Conservation (phyloP, 1,140 invertebrate species). For the Campoletis sonorensis region DNA sequence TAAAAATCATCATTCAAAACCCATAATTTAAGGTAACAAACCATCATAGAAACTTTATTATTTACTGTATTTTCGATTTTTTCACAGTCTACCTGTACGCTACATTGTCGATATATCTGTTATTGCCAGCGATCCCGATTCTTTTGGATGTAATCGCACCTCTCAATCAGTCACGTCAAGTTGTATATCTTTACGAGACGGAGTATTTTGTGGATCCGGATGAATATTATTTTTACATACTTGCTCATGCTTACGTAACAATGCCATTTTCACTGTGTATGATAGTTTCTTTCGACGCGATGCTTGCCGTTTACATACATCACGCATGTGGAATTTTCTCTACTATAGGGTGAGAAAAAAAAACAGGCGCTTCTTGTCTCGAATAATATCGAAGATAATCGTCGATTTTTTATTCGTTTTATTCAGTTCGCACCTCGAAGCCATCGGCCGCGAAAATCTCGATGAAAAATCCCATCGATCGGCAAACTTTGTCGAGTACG, state of each 20-base stretch:
- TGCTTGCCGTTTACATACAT: constrained; percentile 44
- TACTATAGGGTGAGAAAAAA: constrained; percentile 47
- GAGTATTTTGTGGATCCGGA: constrained; percentile 39
- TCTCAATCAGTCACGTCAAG: constrained; percentile 5
- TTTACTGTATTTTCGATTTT: not conserved
- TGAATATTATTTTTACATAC: constrained; percentile 37
- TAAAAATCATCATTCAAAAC: not conserved
- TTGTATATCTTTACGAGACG: constrained; percentile 24
- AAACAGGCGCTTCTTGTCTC: not conserved
- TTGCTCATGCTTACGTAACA: constrained; percentile 13
- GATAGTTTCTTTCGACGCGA: constrained; percentile 27
- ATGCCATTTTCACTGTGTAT: constrained; percentile 15
- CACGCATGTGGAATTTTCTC: constrained; percentile 45
- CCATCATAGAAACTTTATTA: not conserved
- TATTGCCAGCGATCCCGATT: not conserved
- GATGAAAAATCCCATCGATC: not conserved
- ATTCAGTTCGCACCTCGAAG: not conserved
- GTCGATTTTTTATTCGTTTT: not conserved
- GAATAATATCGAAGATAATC: not conserved
- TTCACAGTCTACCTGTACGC: not conserved
- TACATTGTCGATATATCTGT: not conserved
- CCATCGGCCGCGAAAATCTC: constrained; percentile 18
- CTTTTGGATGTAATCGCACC: constrained; percentile 3
- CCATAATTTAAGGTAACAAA: not conserved
- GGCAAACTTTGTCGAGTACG: not conserved